Conservation (phyloP, 2,113 vertebrate species). For the Ailuropoda melanoleuca region DNA sequence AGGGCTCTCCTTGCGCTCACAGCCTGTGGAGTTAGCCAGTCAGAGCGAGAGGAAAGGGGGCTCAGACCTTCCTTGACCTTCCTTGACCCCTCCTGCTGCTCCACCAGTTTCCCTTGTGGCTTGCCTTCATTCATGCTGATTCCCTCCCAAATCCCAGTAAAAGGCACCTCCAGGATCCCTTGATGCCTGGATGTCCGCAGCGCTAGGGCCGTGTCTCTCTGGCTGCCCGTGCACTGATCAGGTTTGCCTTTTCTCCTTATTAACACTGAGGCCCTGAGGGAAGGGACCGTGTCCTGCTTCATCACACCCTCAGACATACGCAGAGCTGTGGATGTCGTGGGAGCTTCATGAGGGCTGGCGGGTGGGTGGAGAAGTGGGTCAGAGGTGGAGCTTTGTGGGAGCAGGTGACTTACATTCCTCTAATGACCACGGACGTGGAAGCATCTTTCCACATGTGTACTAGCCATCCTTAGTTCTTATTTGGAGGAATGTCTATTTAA, state of each 20-base stretch:
- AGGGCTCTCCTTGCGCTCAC: too few relatives aligned
- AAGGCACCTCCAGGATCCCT: too few relatives aligned
- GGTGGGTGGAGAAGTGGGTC: background rate
- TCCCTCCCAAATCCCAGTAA: background rate
- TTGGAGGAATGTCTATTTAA: background rate
- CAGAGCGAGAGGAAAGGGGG: background rate
- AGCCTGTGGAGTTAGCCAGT: background rate
- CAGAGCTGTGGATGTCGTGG: too few relatives aligned
- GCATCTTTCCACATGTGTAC: background rate
- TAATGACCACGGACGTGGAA: background rate
- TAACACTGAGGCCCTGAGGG: too few relatives aligned
- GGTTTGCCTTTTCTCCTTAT: too few relatives aligned
- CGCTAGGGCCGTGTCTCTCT: too few relatives aligned
- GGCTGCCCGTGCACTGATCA: too few relatives aligned
- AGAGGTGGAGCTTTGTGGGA: background rate
- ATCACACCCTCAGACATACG: background rate
- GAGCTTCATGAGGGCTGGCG: background rate
- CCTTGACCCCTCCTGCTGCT: background rate
- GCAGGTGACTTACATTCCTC: background rate
- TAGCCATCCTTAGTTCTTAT: background rate
- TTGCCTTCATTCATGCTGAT: background rate
- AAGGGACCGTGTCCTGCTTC: too few relatives aligned
- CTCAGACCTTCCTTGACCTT: background rate
- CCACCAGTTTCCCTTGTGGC: background rate
- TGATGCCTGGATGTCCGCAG: fast-evolving